A percentile compares a stretch with the other conserved stretches of the same genome.
phyloP scores from a whole-genome alignment of 2,113 vertebrate species.

The Indicator maculatus region DNA sequence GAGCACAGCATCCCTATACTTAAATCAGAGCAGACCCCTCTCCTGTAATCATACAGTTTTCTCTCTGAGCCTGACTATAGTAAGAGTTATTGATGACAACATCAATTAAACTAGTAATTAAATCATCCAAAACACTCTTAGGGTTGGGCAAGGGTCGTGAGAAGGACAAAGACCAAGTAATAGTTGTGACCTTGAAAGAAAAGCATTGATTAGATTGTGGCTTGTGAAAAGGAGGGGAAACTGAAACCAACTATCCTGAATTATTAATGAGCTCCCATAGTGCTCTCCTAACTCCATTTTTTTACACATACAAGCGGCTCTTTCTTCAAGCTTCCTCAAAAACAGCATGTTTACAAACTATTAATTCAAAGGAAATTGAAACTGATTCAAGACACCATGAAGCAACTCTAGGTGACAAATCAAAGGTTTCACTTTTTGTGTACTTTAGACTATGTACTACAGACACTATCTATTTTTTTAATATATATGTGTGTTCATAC shows the following conservation, averaged over 20 bases:
- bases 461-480: neutral
- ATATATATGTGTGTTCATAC: neutral
- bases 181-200: constrained; percentile 85
- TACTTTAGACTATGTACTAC: neutral
- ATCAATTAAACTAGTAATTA: neutral
- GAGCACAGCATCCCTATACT: neutral
- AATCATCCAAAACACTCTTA: neutral
- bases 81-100: neutral
- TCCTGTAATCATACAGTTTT: neutral
- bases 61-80: accelerated
- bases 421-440: neutral
- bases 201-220: constrained; percentile 80
- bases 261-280: constrained; percentile 83
- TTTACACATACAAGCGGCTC: neutral
- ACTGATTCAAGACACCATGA: neutral
- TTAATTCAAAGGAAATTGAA: neutral
- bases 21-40: neutral
- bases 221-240: constrained; percentile 76
- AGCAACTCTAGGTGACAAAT: neutral
- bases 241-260: constrained; percentile 84
- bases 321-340: neutral
- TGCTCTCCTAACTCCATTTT: constrained; percentile 22
- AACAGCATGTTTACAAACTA: neutral
- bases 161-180: constrained; percentile 24
- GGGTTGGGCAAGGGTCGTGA: neutral